Percentiles rank a stretch among this genome's conserved stretches.
These are phyloP conservation scores for Erpornis zantholeuca DNA, from an alignment of 2,113 vertebrate genomes.

Conservation along the genomic window DNA sequence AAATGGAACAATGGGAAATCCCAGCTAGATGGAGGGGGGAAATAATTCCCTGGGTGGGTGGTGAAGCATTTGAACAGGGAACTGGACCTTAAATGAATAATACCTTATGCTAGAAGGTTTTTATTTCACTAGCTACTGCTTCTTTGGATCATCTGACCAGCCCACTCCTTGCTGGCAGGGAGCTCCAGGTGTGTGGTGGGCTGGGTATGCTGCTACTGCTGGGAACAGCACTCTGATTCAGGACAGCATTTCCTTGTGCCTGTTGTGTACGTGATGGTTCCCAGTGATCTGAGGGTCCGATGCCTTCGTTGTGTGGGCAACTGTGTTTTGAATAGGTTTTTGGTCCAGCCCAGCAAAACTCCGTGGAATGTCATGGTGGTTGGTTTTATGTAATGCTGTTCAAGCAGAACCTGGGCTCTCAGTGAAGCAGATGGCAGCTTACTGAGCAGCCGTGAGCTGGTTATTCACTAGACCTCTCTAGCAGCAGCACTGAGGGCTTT, in stretches of 20 bases:
- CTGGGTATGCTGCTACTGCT: rapidly evolving
- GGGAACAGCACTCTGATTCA: background rate
- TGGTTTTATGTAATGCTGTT: background rate
- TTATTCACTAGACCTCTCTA: background rate
- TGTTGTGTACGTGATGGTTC: background rate
- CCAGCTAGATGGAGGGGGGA: background rate
- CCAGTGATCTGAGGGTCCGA: rapidly evolving
- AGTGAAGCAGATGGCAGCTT: background rate
- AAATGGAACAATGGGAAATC: background rate
- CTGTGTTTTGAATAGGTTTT: background rate
- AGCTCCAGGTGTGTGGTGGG: background rate
- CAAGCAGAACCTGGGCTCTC: background rate
- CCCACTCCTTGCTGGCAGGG: too few relatives aligned
- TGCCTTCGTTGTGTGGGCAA: background rate
- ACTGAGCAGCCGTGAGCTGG: rapidly evolving
- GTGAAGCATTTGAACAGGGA: background rate
- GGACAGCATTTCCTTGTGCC: background rate
- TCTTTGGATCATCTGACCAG: background rate
- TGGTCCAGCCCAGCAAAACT: background rate
- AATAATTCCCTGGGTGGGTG: background rate
- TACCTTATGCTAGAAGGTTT: background rate
- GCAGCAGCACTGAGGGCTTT: background rate
- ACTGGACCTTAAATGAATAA: background rate
- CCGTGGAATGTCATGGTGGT: rapidly evolving
- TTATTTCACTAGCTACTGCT: background rate